A percentile compares a stretch with the other conserved stretches of the same genome.
Evolutionary conservation across 2,113 vertebrate genomes (phyloP).

Genomic region (Gymnarchus niloticus): DNA sequence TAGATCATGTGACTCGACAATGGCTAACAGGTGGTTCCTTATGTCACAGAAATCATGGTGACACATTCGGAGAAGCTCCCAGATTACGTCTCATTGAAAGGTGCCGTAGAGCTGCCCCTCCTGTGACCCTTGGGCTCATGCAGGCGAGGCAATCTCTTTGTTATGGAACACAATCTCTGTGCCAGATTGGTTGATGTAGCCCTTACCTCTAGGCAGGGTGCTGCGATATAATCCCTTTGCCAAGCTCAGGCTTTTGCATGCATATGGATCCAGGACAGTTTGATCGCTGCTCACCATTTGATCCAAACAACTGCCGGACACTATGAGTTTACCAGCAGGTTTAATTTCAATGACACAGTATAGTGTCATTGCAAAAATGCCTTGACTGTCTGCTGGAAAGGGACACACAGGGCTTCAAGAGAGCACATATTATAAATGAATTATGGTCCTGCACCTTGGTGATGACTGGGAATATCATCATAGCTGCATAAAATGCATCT

Average conservation of each 20-base stretch:
- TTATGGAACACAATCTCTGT: slow-evolving; percentile 4
- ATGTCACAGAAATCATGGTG: neutral
- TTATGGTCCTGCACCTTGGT: neutral
- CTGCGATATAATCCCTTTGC: neutral
- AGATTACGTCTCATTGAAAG: neutral
- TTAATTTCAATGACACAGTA: neutral
- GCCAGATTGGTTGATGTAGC: slow-evolving; percentile 7
- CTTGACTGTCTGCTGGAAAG: neutral
- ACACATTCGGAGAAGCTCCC: neutral
- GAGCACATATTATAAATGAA: neutral
- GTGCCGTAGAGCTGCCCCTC: neutral
- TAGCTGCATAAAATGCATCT: slow-evolving; percentile 32
- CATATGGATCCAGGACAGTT: neutral
- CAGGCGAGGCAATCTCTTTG: neutral
- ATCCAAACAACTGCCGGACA: neutral
- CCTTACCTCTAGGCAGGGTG: neutral
- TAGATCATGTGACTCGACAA: neutral
- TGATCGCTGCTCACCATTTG: neutral
- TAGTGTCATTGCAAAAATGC: neutral
- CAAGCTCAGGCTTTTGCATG: neutral
- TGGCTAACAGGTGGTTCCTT: neutral
- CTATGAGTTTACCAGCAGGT: neutral
- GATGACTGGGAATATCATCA: neutral
- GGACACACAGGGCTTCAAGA: too few relatives aligned
- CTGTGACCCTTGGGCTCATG: neutral